Percentiles rank a stretch among this genome's conserved stretches.
phyloP scores from a whole-genome alignment of 2,797 vertebrate genomes.

The Lates japonicus region DNA sequence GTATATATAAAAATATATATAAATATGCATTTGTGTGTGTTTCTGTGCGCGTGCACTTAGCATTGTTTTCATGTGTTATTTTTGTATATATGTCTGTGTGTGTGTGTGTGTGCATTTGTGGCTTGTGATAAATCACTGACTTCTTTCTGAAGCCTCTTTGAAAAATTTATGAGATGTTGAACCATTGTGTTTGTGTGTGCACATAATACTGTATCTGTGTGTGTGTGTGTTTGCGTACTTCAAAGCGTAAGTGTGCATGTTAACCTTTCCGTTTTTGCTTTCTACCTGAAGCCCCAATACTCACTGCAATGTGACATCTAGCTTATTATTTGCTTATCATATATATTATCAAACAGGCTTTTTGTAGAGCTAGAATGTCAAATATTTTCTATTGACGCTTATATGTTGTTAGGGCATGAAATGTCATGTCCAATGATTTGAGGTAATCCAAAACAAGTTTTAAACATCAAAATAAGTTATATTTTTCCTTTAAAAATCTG shows the following conservation, averaged over 20 bases:
- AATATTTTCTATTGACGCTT: neutral
- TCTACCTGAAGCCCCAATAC: slow-evolving; percentile 43
- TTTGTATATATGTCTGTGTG: slow-evolving; percentile 20
- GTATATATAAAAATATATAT: neutral
- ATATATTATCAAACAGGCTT: slow-evolving; percentile 21
- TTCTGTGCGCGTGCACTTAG: neutral
- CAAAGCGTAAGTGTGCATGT: slow-evolving; percentile 73
- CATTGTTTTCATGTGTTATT: slow-evolving; percentile 26
- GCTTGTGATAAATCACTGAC: slow-evolving; percentile 89
- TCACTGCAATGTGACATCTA: slow-evolving; percentile 48
- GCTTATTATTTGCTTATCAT: slow-evolving; percentile 46
- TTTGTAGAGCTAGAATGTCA: slow-evolving; percentile 2
- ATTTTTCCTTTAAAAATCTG: neutral
- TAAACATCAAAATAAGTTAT: slow-evolving; percentile 1
- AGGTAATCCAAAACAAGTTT: neutral
- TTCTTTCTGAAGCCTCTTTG: slow-evolving; percentile 93
- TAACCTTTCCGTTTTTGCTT: slow-evolving; percentile 68
- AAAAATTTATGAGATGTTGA: slow-evolving; percentile 95
- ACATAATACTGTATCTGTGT: slow-evolving; percentile 39
- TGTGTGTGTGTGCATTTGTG: slow-evolving; percentile 74
- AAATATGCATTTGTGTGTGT: neutral
- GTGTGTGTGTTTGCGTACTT: slow-evolving; percentile 63
- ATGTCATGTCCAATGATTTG: neutral
- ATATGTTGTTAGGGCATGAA: neutral
- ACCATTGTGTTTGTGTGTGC: slow-evolving; percentile 83